phyloP scores from a whole-genome alignment of 2,888 invertebrate species.

The Selenia dentaria region DNA sequence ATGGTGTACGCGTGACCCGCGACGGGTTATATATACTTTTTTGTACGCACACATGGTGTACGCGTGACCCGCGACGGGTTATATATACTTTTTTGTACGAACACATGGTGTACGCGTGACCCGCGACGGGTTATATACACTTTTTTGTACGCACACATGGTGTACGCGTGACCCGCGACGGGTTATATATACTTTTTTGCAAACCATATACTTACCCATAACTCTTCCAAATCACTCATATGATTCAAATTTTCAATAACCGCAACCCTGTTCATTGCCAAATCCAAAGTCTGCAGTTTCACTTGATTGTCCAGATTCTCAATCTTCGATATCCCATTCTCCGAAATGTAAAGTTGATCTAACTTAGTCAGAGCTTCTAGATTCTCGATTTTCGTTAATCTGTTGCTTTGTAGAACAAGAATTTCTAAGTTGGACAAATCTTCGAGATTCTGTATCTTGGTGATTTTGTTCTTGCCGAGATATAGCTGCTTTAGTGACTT shows the following conservation, averaged over 20 bases:
- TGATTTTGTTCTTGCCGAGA: slow-evolving; percentile 98
- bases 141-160: too few species aligned
- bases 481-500: slow-evolving; percentile 91
- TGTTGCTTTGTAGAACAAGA: slow-evolving; percentile 96
- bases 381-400: slow-evolving; percentile 94
- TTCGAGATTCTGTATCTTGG: slow-evolving; percentile 92
- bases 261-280: slow-evolving; percentile 94
- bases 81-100: too few species aligned
- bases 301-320: slow-evolving; percentile 90
- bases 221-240: slow-evolving; percentile 92
- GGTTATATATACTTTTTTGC: too few species aligned
- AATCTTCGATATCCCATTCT: slow-evolving; percentile 94
- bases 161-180: too few species aligned
- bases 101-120: too few species aligned
- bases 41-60: too few species aligned
- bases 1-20: too few species aligned
- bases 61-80: too few species aligned
- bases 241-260: slow-evolving; percentile 91
- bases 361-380: slow-evolving; percentile 89
- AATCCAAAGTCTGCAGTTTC: slow-evolving; percentile 93
- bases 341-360: slow-evolving; percentile 96
- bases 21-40: too few species aligned
- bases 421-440: slow-evolving; percentile 89
- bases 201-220: slow-evolving; percentile 90
- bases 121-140: too few species aligned